Percentiles rank a stretch among this genome's conserved stretches.
Evolutionary conservation across 2,888 invertebrate genomes (phyloP).

Genomic region (Diachrysia chrysitis): DNA sequence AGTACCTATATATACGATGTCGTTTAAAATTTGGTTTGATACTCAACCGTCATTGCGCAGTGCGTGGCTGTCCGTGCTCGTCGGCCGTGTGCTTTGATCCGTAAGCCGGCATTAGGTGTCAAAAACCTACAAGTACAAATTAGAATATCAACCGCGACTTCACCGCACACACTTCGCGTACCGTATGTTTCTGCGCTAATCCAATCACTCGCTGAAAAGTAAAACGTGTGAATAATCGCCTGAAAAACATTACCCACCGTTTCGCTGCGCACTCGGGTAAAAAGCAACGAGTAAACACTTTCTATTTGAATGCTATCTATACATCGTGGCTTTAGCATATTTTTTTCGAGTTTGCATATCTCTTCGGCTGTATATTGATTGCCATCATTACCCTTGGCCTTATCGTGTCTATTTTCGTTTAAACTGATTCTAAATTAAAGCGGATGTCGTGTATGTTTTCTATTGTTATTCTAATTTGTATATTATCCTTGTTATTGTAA

Average conservation of each 20-base stretch:
- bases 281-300: slow-evolving; percentile 34
- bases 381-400: neutral
- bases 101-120: no score
- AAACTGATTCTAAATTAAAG: no score
- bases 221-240: slow-evolving; percentile 40
- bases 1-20: no score
- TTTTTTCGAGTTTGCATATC: neutral
- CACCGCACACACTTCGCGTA: neutral
- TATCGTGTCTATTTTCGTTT: no score
- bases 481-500: no score
- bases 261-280: slow-evolving; percentile 33
- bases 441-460: no score
- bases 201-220: slow-evolving; percentile 39
- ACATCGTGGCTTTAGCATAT: slow-evolving; percentile 7
- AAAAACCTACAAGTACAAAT: no score
- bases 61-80: no score
- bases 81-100: no score
- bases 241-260: slow-evolving; percentile 24
- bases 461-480: no score
- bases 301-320: slow-evolving; percentile 30
- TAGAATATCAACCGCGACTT: neutral
- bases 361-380: neutral
- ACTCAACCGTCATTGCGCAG: no score
- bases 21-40: no score
- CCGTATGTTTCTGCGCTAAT: slow-evolving; percentile 29